Evolutionary conservation across 2,888 invertebrate species (phyloP), one percentile per base, ranked within the genome.

Genomic region (Drepanosiphum platanoidis): DNA sequence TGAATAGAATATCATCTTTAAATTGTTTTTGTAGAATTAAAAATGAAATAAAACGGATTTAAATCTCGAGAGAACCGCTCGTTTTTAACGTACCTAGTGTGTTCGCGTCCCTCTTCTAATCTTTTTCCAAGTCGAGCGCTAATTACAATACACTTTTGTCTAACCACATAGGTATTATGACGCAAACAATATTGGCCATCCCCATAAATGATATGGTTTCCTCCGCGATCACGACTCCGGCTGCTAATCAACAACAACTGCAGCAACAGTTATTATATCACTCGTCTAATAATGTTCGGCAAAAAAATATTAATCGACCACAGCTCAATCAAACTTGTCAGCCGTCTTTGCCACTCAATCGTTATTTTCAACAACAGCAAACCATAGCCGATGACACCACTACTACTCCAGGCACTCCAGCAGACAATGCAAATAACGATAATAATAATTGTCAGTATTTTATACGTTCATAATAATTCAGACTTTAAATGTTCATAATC

Each of bases 101-200:
- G n/a, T n/a, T n/a, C n/a, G n/a, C n/a, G n/a, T n/a, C n/a, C n/a
- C n/a, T n/a, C n/a, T n/a, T n/a, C n/a, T n/a, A n/a, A n/a, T n/a
- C n/a, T n/a, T n/a, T n/a, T n/a, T n/a, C n/a, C n/a, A n/a, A n/a
- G n/a, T n/a, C n/a, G n/a, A n/a, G n/a, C n/a, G n/a, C 13, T 42
- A 46, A 46, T 46, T 46, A 46, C 46, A 46, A 46, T 18, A 15
- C 46, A 46, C 18, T 4, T 2, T n/a, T 61, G 3, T 61, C n/a
- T 3, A n/a, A 22, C 61, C n/a, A 22, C 89, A 71, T 91, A 97
- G 97, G 97, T 88, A 94, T 97, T 89, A 96, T 97, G 83, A 95
- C 97, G 80, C 98, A 98, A 91, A 97, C 97, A 89, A 97, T 98
- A 89, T 92, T 98, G 88, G 97, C 97, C 88, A 97, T 98, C 89